phyloP scores from a whole-genome alignment of 2,797 vertebrate genomes.

The Manis pentadactyla region DNA sequence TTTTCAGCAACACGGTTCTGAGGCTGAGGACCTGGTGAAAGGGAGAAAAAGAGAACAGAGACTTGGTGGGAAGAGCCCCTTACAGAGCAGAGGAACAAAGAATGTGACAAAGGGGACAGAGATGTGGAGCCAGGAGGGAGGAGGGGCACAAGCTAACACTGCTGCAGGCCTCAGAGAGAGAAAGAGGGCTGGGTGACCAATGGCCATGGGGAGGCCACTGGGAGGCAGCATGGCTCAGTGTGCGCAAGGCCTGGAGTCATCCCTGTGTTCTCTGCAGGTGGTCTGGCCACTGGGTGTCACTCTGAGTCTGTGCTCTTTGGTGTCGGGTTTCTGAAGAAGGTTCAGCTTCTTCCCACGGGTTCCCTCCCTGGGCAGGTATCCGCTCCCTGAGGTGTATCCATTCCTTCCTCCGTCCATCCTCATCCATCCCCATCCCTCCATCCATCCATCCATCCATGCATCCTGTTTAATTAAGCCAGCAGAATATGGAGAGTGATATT shows the following conservation, averaged over 20 bases:
- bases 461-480: not conserved
- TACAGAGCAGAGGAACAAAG: not conserved
- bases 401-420: not conserved
- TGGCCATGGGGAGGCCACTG: too few relatives aligned
- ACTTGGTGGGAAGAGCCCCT: not conserved
- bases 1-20: not conserved
- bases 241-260: too few relatives aligned
- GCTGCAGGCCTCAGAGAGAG: not conserved
- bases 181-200: not conserved
- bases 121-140: not conserved
- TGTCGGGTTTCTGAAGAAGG: not conserved
- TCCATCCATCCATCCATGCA: too few relatives aligned
- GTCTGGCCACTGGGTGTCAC: conserved; percentile 53
- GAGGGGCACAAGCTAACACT: accelerated
- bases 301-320: not conserved
- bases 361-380: not conserved
- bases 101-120: not conserved
- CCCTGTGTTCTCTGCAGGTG: not conserved
- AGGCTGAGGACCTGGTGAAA: not conserved
- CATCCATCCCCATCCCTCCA: not conserved
- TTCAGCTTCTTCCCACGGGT: not conserved
- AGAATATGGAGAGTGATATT: not conserved
- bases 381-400: not conserved
- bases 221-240: not conserved
- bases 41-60: not conserved